Percentiles rank a stretch among this genome's conserved stretches.
Evolutionary conservation across 2,888 invertebrate species (phyloP).

Genomic region (Andrena fulva): DNA sequence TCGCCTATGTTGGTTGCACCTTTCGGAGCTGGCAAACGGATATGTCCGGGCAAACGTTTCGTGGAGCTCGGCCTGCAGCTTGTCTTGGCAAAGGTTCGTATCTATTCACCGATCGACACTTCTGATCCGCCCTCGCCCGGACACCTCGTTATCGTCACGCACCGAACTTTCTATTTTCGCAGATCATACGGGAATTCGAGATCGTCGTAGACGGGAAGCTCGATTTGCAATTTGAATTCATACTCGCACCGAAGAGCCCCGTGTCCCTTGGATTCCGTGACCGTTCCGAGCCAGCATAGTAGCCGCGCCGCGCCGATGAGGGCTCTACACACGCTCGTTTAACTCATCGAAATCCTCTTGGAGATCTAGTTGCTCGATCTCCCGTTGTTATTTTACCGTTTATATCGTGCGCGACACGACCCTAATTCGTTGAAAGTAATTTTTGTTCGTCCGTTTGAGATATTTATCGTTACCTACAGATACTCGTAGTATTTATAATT

Average conservation of each 20-base stretch:
- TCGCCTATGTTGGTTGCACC: slow-evolving; percentile 90
- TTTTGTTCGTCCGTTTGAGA: slow-evolving; percentile 65
- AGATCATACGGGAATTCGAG: slow-evolving; percentile 90
- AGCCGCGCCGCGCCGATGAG: neutral
- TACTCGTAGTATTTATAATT: slow-evolving; percentile 70
- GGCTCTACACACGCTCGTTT: slow-evolving; percentile 16
- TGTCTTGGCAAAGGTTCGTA: slow-evolving; percentile 89
- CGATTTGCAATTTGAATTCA: slow-evolving; percentile 92
- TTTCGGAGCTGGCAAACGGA: slow-evolving; percentile 92
- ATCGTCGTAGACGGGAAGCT: slow-evolving; percentile 89
- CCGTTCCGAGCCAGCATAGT: slow-evolving; percentile 62
- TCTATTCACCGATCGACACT: neutral
- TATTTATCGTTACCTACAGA: slow-evolving; percentile 72
- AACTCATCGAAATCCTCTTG: neutral
- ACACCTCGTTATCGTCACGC: too few species aligned
- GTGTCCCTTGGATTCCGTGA: slow-evolving; percentile 88
- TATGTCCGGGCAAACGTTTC: slow-evolving; percentile 94
- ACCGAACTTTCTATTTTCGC: slow-evolving; percentile 48
- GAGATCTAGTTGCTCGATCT: slow-evolving; percentile 44
- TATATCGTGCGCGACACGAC: slow-evolving; percentile 60
- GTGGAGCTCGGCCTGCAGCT: slow-evolving; percentile 92
- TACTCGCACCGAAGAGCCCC: slow-evolving; percentile 91
- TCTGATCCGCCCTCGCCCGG: too few species aligned
- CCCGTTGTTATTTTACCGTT: slow-evolving; percentile 44
- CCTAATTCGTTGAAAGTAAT: slow-evolving; percentile 70